phyloP scores from a whole-genome alignment of 2,113 vertebrate species.

The Mungos mungo region DNA sequence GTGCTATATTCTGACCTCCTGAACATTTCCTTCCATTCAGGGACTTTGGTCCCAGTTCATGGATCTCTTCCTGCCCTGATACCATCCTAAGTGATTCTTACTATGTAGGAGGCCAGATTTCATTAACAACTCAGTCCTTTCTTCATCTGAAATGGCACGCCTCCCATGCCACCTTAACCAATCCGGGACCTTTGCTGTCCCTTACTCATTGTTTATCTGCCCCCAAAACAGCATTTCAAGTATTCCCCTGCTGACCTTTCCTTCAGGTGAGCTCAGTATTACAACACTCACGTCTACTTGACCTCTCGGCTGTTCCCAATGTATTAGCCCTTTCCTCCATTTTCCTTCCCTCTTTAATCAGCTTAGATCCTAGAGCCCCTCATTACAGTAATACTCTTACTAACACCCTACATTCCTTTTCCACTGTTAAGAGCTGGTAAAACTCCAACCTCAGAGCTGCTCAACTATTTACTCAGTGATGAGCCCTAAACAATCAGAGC shows the following conservation, averaged over 20 bases:
- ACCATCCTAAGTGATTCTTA: neutral
- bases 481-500: neutral
- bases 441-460: neutral
- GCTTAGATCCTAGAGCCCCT: neutral
- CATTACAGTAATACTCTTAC: neutral
- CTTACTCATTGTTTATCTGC: neutral
- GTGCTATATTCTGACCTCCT: neutral
- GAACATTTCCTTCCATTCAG: neutral
- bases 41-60: neutral
- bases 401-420: neutral
- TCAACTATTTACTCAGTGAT: neutral
- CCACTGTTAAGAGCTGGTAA: conserved; percentile 8
- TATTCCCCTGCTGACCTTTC: neutral
- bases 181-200: neutral
- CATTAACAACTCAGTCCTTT: neutral
- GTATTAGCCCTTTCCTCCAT: neutral
- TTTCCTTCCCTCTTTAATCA: neutral
- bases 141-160: neutral
- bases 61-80: neutral
- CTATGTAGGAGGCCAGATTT: neutral
- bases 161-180: neutral
- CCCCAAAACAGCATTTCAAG: neutral
- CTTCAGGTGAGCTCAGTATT: neutral
- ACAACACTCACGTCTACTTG: neutral
- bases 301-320: neutral